Evolutionary conservation across 2,888 invertebrate species (phyloP).

Genomic region (Eilema griseolum): DNA sequence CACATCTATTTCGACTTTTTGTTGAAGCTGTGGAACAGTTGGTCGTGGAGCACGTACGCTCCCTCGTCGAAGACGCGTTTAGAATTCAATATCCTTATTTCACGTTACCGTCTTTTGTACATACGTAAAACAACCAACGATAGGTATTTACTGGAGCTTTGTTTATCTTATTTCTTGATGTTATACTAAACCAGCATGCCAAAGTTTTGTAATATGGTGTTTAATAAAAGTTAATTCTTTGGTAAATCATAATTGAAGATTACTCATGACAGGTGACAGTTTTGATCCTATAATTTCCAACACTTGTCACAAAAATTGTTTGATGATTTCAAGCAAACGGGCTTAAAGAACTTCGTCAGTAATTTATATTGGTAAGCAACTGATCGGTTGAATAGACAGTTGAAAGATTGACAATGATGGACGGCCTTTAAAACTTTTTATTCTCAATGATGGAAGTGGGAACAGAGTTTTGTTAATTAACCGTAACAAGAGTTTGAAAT

Average conservation of each 20-base stretch:
- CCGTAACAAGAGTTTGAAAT: conserved; percentile 30
- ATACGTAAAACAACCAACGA: conserved; percentile 69
- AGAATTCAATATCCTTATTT: conserved; percentile 81
- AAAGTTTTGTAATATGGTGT: conserved; percentile 40
- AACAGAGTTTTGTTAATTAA: conserved; percentile 38
- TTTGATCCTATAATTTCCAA: conserved; percentile 30
- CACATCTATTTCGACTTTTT: conserved; percentile 78
- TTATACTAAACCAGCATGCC: conserved; percentile 53
- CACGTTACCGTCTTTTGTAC: conserved; percentile 70
- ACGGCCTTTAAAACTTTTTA: conserved; percentile 46
- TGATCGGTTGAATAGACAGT: conserved; percentile 38
- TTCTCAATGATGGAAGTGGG: conserved; percentile 33
- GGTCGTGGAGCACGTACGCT: conserved; percentile 77
- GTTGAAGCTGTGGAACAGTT: conserved; percentile 68
- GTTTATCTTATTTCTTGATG: conserved; percentile 65
- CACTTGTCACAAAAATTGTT: conserved; percentile 44
- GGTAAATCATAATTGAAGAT: conserved; percentile 29
- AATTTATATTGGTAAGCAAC: conserved; percentile 36
- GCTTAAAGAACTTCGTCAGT: conserved; percentile 25
- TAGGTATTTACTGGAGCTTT: conserved; percentile 66
- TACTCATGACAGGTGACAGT: conserved; percentile 38
- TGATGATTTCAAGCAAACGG: conserved; percentile 43
- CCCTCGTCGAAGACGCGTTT: conserved; percentile 73
- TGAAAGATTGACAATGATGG: conserved; percentile 52
- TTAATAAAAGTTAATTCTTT: conserved; percentile 42